Evolutionary conservation across 2,888 invertebrate species (phyloP), one percentile per base, ranked within the genome.

Genomic region (Rhamnusium bicolor): DNA sequence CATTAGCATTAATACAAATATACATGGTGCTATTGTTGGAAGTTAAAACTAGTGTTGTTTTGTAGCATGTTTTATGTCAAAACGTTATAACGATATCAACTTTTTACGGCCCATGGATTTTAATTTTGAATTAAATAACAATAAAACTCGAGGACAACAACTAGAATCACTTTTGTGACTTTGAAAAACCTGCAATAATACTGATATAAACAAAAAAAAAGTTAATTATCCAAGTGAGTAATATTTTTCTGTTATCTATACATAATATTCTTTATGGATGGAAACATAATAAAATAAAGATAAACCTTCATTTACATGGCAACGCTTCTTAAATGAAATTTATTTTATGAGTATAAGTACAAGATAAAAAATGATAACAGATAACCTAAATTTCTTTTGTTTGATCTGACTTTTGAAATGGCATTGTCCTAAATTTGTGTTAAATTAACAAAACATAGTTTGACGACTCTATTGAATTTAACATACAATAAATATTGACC

Each of bases 371-470:
- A 19, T 10, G 51, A 65, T 65, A 63, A 24, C 10, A 10, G 65
- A 65, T 65, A 53, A 65, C 65, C 65, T 53, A 65, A 32, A 65
- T 65, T 65, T 4, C 53, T 19, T 10, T 51, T 65, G 65, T 65
- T 65, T 12, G 29, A 47, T n/a, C 4, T 32, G 12, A 54, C 24
- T 4, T 2, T 24, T 24, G 3, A 24, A n/a, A n/a, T n/a, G n/a
- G n/a, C n/a, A n/a, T n/a, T n/a, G n/a, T n/a, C n/a, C n/a, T n/a
- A n/a, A n/a, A n/a, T n/a, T n/a, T n/a, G n/a, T n/a, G n/a, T n/a
- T n/a, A n/a, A n/a, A n/a, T n/a, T n/a, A n/a, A n/a, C n/a, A n/a
- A n/a, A n/a, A n/a, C n/a, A n/a, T n/a, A n/a, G n/a, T n/a, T n/a
- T n/a, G n/a, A n/a, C n/a, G n/a, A n/a, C n/a, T n/a, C n/a, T n/a